Conservation (phyloP, 2,888 invertebrate genomes). For the Bombylius major region DNA sequence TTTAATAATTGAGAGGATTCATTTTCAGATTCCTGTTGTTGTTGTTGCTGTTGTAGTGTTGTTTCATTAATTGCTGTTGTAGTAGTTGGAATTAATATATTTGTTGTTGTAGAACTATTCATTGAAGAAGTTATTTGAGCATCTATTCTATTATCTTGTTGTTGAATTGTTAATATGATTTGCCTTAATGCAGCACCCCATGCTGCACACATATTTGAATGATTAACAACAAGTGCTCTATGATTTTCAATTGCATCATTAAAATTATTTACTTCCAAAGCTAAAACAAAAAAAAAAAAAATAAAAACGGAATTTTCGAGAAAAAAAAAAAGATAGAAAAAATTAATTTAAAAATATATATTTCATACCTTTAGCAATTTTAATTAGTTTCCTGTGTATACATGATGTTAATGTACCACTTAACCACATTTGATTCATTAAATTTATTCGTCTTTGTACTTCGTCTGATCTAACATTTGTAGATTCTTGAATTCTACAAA, state of each 20-base stretch:
- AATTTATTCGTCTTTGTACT: constrained; percentile 21
- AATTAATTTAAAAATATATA: background rate
- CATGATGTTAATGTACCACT: constrained; percentile 19
- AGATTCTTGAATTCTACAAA: constrained; percentile 17
- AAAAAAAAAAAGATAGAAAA: background rate
- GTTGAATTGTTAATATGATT: constrained; percentile 22
- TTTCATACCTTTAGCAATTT: constrained; percentile 20
- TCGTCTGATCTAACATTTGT: constrained; percentile 21
- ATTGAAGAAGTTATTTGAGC: background rate
- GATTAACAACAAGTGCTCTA: constrained; percentile 21
- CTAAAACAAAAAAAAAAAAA: constrained; percentile 9
- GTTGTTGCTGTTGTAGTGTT: constrained; percentile 1
- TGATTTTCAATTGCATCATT: constrained; percentile 24
- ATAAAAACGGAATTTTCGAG: too few relatives aligned
- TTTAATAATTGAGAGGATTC: constrained; percentile 5
- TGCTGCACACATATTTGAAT: constrained; percentile 22
- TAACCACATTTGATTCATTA: constrained; percentile 24
- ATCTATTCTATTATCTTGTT: background rate
- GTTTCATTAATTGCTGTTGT: constrained; percentile 8
- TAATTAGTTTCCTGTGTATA: constrained; percentile 21
- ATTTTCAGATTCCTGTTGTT: constrained; percentile 15
- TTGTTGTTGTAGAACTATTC: background rate
- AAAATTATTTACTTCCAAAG: constrained; percentile 17
- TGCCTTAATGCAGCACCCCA: constrained; percentile 24
- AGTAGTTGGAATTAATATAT: constrained; percentile 1